Percentiles rank a stretch among this genome's conserved stretches.
These are phyloP conservation scores for Mantis religiosa DNA, from an alignment of 2,888 invertebrate genomes.

Conservation along the genomic window DNA sequence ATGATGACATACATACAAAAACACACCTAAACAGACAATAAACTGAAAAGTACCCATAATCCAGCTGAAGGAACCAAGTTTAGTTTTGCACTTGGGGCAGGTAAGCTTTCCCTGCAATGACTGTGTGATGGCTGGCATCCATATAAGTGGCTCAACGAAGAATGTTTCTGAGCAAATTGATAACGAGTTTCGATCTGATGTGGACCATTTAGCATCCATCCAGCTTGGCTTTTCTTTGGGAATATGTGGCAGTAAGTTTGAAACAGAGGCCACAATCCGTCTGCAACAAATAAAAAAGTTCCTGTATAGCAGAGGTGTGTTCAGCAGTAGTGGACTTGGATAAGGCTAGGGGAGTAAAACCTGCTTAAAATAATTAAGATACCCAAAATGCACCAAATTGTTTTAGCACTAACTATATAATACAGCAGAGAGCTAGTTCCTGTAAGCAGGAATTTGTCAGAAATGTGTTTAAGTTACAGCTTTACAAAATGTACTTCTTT, in stretches of 20 bases:
- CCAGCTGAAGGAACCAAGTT: slow-evolving; percentile 90
- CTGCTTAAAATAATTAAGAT: no score
- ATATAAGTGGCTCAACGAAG: slow-evolving; percentile 84
- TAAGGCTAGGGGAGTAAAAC: no score
- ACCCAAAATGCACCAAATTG: no score
- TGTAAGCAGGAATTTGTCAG: no score
- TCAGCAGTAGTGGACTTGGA: not conserved
- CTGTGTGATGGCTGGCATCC: slow-evolving; percentile 76
- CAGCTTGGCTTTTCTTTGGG: slow-evolving; percentile 51
- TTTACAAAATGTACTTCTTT: no score
- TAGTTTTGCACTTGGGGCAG: slow-evolving; percentile 79
- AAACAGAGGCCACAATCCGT: slow-evolving; percentile 74
- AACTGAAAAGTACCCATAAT: slow-evolving; percentile 59
- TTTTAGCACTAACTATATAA: no score
- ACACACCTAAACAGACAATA: not conserved
- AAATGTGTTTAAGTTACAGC: no score
- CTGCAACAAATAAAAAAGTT: slow-evolving; percentile 37
- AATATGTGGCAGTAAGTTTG: slow-evolving; percentile 71
- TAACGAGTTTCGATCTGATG: slow-evolving; percentile 10
- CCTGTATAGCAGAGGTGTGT: not conserved
- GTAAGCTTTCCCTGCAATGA: slow-evolving; percentile 75
- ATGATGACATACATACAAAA: no score
- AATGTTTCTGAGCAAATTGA: slow-evolving; percentile 65
- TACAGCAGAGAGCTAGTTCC: no score
- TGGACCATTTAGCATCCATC: slow-evolving; percentile 44